A percentile compares a stretch with the other conserved stretches of the same genome.
Evolutionary conservation across 2,888 invertebrate species (phyloP).

Genomic region (Phengaris alcon): DNA sequence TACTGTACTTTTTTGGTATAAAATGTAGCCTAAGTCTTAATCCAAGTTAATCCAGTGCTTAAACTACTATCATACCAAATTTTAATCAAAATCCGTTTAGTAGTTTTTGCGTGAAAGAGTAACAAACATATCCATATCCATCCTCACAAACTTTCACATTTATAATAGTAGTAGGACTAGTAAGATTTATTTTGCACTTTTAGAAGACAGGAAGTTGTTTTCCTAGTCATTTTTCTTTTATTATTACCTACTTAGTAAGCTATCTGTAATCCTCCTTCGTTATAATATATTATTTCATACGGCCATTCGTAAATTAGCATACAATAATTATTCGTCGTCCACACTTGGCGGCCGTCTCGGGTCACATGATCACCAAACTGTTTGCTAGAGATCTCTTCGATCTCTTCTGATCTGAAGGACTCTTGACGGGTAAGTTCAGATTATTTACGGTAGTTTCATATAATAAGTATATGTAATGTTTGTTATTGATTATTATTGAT

Average conservation of each 20-base stretch:
- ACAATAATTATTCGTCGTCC: constrained; percentile 3
- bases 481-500: too few relatives aligned
- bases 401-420: constrained; percentile 3
- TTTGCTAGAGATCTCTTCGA: not conserved
- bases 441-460: not conserved
- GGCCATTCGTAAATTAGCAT: constrained; percentile 7
- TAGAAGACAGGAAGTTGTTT: not conserved
- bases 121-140: too few relatives aligned
- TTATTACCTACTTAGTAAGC: not conserved
- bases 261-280: not conserved
- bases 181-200: too few relatives aligned
- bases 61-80: too few relatives aligned
- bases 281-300: not conserved
- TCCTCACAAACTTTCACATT: too few relatives aligned
- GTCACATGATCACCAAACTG: constrained; percentile 2
- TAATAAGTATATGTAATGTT: not conserved
- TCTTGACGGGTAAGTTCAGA: not conserved
- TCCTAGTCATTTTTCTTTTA: not conserved
- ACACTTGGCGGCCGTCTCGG: not conserved
- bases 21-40: too few relatives aligned
- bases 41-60: too few relatives aligned
- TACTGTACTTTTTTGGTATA: too few relatives aligned
- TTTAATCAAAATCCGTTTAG: too few relatives aligned
- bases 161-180: too few relatives aligned
- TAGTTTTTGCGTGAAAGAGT: too few relatives aligned